Evolutionary conservation across 2,797 vertebrate species (phyloP), one percentile per base, ranked within the genome.

Genomic region (Ctenochaetus hawaiiensis): DNA sequence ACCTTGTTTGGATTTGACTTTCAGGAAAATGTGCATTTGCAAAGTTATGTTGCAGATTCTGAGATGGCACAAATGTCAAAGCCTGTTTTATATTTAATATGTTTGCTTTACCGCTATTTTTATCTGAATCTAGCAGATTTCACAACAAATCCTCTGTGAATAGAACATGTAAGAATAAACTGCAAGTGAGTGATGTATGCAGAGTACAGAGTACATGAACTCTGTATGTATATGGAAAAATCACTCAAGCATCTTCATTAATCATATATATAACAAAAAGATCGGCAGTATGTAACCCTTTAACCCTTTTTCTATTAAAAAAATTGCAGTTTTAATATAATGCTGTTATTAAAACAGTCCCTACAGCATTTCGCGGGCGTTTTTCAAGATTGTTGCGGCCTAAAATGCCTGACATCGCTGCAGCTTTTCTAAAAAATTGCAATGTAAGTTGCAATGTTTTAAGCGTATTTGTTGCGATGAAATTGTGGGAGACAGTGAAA

Each of bases 61-160:
- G 18, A 61, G 48, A 56, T 11, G 18, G 20, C 41, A 34, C 30
- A 53, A 30, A 37, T 82, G 75, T 84, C 67, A 81, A 45, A 64
- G 18, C 18, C 47, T 44, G 41, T 66, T 82, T 76, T 67, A 79
- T 84, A 56, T 73, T 80, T 57, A 56, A 72, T 57, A 44, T 14
- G 11, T 63, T 77, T 72, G 20, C 23, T 51, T 60, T 51, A 5
- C 37, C 64, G 14, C 9, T 67, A 4, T 4, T 54, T 62, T 30
- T 71, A 53, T 71, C 39, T 43, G 17, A 45, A 79, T 37, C 37
- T 18, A 17, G 14, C 30, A 47, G 12, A 73, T 52, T 52, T 47
- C 59, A 34, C 37, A 18, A 26, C 1, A 8, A 51, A 9, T 43
- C 58, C 34, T 68, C 49, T 8, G n/a, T 11, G 37, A 12, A 73